phyloP scores from a whole-genome alignment of 2,113 vertebrate genomes.

The Tyto alba region DNA sequence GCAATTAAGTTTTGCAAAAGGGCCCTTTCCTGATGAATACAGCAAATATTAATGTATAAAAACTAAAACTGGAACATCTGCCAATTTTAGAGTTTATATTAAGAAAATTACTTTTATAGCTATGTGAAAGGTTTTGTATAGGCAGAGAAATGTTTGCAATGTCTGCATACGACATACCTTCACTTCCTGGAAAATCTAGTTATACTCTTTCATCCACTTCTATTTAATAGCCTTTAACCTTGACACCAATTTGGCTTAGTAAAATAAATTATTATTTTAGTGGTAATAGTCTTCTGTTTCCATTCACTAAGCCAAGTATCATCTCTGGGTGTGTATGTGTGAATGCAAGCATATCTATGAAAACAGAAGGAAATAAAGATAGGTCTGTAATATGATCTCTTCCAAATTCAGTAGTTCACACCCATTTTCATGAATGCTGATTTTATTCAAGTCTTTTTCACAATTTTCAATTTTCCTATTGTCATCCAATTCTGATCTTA shows the following conservation, averaged over 20 bases:
- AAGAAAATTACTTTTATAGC: not conserved
- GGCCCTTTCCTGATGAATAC: not conserved
- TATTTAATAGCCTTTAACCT: not conserved
- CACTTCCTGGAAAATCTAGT: not conserved
- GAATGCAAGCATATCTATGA: not conserved
- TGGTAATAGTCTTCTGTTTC: not conserved
- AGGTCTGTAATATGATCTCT: rapidly evolving
- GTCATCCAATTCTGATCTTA: not conserved
- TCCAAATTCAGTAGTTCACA: not conserved
- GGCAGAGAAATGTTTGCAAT: not conserved
- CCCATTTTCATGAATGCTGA: not conserved
- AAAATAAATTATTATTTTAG: not conserved
- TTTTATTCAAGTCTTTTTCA: not conserved
- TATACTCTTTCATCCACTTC: not conserved
- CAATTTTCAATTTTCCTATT: not conserved
- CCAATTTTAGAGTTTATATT: not conserved
- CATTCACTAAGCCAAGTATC: not conserved
- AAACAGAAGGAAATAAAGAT: not conserved
- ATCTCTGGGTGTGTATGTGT: not conserved
- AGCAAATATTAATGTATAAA: not conserved
- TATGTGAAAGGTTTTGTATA: not conserved
- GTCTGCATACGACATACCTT: not conserved
- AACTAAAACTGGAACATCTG: not conserved
- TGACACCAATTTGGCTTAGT: not conserved
- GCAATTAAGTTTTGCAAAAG: not conserved